Evolutionary conservation across 2,113 vertebrate species (phyloP).

Genomic region (Ibidorhyncha struthersii): DNA sequence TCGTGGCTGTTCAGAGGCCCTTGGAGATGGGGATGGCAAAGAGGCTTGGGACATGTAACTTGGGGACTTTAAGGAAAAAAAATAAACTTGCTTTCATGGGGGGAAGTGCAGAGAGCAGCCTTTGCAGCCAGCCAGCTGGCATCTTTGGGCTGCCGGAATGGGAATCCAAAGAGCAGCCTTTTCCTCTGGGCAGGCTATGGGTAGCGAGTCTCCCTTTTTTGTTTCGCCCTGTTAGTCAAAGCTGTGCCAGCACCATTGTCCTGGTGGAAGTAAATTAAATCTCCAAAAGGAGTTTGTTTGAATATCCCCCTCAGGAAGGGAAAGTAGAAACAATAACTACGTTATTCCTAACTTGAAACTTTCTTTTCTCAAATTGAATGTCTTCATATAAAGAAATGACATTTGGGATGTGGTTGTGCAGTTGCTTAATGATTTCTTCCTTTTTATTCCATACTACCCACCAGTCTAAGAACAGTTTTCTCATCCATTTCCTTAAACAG

Average conservation of each 20-base stretch:
- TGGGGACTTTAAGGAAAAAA: neutral
- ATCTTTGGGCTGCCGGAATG: neutral
- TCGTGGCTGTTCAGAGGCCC: neutral
- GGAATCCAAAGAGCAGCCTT: constrained; percentile 4
- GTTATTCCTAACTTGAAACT: constrained; percentile 50
- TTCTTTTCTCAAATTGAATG: constrained; percentile 6
- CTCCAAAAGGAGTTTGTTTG: constrained; percentile 43
- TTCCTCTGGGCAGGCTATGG: constrained; percentile 16
- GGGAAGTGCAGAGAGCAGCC: neutral
- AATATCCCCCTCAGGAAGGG: neutral
- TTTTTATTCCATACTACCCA: neutral
- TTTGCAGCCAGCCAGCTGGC: constrained; percentile 9
- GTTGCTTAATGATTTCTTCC: neutral
- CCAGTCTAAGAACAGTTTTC: neutral
- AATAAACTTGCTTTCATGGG: neutral
- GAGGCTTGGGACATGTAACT: neutral
- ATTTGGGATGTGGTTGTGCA: neutral
- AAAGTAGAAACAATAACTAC: constrained; percentile 30
- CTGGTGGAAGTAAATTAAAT: constrained; percentile 55
- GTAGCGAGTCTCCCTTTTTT: neutral
- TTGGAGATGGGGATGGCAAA: neutral
- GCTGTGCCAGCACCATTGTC: constrained; percentile 52
- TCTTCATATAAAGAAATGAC: constrained; percentile 10
- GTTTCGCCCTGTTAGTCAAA: neutral
- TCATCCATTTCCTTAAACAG: neutral